Conservation (phyloP, 2,888 invertebrate species). For the Theristus sp. region DNA sequence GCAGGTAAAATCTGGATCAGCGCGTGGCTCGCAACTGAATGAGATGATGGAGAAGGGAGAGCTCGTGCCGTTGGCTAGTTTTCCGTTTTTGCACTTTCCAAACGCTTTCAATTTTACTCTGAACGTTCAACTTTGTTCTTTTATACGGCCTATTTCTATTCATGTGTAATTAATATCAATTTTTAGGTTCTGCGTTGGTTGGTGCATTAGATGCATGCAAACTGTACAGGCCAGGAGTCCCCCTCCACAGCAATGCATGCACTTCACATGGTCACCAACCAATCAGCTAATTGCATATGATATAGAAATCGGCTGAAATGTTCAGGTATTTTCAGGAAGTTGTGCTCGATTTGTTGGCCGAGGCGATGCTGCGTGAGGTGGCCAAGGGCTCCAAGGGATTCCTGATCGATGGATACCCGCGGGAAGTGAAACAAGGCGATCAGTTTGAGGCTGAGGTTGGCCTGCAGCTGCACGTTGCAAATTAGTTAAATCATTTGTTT, state of each 20-base stretch:
- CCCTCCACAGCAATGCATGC: too few species aligned
- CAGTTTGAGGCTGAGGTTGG: constrained; percentile 70
- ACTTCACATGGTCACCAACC: too few species aligned
- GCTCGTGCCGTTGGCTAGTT: constrained; percentile 44
- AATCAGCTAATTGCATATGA: too few species aligned
- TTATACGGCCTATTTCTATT: too few species aligned
- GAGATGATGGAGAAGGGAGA: constrained; percentile 54
- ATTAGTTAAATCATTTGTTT: too few species aligned
- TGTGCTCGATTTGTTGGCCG: constrained; percentile 54
- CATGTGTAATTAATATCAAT: not conserved
- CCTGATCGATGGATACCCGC: constrained; percentile 79
- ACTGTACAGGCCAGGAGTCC: too few species aligned
- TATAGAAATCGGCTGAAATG: too few species aligned
- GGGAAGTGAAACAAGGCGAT: constrained; percentile 63
- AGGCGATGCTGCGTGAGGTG: constrained; percentile 48
- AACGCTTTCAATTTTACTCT: too few species aligned
- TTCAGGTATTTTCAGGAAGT: constrained; percentile 43
- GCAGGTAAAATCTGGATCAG: constrained; percentile 42
- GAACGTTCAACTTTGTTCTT: too few species aligned
- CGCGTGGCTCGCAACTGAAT: constrained; percentile 34
- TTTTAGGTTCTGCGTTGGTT: too few species aligned
- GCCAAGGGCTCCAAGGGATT: constrained; percentile 53
- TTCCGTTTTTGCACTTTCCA: too few species aligned
- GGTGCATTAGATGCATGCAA: too few species aligned
- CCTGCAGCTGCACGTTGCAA: not conserved